Conservation (phyloP, 2,888 invertebrate genomes). For the Synanthedon myopaeformis region DNA sequence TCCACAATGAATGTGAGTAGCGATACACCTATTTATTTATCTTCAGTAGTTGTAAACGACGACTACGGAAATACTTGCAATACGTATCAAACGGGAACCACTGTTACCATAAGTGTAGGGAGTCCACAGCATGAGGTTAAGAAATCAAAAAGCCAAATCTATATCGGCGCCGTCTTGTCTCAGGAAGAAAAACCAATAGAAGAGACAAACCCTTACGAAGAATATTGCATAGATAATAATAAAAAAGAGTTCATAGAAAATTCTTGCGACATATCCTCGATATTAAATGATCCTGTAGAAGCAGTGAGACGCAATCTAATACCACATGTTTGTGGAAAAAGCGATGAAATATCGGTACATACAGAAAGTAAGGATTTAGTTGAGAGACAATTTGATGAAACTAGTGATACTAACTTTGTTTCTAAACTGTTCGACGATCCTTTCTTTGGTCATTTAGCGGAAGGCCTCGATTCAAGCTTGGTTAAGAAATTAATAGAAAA, state of each 20-base stretch:
- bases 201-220: slow-evolving; percentile 52
- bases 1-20: slow-evolving; percentile 79
- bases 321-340: slow-evolving; percentile 81
- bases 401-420: slow-evolving; percentile 48
- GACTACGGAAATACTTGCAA: slow-evolving; percentile 51
- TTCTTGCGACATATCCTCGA: slow-evolving; percentile 58
- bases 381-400: slow-evolving; percentile 29
- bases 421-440: slow-evolving; percentile 74
- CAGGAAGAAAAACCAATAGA: slow-evolving; percentile 25
- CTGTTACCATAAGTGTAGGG: slow-evolving; percentile 73
- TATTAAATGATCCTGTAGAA: slow-evolving; percentile 79
- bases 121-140: slow-evolving; percentile 55
- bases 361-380: slow-evolving; percentile 8
- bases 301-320: slow-evolving; percentile 80
- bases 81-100: slow-evolving; percentile 67
- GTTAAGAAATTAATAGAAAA: slow-evolving; percentile 76
- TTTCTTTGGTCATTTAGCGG: slow-evolving; percentile 72
- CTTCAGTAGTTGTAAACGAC: slow-evolving; percentile 79
- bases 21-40: slow-evolving; percentile 77
- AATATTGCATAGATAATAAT: slow-evolving; percentile 40
- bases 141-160: slow-evolving; percentile 64
- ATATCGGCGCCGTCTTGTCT: slow-evolving; percentile 53
- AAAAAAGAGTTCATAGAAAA: slow-evolving; percentile 16
- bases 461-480: slow-evolving; percentile 72
- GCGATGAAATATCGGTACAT: slow-evolving; percentile 19